Evolutionary conservation across 2,888 invertebrate genomes (phyloP).

Genomic region (Diloba caeruleocephala): DNA sequence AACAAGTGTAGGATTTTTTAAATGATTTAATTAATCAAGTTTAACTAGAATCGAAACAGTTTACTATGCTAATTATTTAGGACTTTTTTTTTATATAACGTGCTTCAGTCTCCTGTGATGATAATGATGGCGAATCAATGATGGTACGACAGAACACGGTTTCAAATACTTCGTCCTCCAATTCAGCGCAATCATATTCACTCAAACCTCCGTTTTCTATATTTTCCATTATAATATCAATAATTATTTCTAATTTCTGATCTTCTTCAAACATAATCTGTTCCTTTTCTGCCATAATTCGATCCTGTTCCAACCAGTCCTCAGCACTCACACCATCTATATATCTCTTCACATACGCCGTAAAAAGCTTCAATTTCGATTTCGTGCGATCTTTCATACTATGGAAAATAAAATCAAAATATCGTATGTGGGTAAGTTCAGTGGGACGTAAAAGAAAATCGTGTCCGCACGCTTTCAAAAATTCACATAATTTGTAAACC

Average conservation of each 20-base stretch:
- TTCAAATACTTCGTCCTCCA: conserved; percentile 14
- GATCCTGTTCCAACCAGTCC: conserved; percentile 34
- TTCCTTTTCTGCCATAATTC: conserved; percentile 21
- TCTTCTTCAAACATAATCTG: conserved; percentile 33
- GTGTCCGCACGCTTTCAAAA: conserved; percentile 28
- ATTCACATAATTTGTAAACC: conserved; percentile 4
- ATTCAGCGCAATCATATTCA: conserved; percentile 12
- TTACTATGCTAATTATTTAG: no score
- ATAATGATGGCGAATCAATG: no score
- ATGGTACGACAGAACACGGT: conserved; percentile 12
- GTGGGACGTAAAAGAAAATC: conserved; percentile 33
- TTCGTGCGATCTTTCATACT: background rate
- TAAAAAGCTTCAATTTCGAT: background rate
- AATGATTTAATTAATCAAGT: no score
- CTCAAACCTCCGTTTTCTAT: conserved; percentile 4
- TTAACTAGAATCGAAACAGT: no score
- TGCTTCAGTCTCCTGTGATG: no score
- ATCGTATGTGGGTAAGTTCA: conserved; percentile 22
- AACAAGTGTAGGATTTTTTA: no score
- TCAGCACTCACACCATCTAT: conserved; percentile 43
- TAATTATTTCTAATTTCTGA: conserved; percentile 43
- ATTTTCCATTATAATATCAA: conserved; percentile 42
- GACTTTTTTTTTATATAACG: no score
- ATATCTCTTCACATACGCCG: background rate
- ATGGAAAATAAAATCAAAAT: background rate